These are phyloP conservation scores for Mesocentrotus franciscanus DNA, from an alignment of 53 echinoderm and acorn worm genomes.

Conservation along the genomic window DNA sequence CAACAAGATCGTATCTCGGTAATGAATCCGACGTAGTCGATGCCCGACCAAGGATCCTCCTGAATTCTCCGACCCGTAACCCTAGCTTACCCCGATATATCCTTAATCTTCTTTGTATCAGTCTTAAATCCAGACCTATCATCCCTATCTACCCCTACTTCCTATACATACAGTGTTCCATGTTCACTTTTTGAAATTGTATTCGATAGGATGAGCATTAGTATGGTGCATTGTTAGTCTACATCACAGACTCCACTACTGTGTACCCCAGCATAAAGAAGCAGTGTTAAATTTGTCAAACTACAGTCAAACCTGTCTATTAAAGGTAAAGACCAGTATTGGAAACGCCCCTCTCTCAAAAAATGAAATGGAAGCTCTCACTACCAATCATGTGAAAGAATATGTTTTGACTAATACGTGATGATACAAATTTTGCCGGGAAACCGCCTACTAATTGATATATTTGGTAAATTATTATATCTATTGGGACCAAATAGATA, in stretches of 20 bases:
- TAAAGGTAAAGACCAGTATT: no score
- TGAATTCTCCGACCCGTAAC: neutral
- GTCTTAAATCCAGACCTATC: neutral
- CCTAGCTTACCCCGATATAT: slow-evolving; percentile 6
- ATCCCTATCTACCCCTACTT: neutral
- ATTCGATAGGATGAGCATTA: neutral
- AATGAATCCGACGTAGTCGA: neutral
- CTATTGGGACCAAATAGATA: no score
- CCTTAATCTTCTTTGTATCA: neutral
- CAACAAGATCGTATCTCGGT: neutral
- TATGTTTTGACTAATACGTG: no score
- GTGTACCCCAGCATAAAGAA: neutral
- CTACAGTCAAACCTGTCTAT: no score
- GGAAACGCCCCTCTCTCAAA: no score
- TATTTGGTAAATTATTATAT: no score
- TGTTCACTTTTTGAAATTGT: neutral
- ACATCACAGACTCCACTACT: neutral
- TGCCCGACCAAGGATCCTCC: neutral
- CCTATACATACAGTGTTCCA: neutral
- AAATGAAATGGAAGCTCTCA: no score
- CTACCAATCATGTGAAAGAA: no score
- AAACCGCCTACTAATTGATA: no score
- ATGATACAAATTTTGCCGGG: no score
- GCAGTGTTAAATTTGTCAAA: no score
- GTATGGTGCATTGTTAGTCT: neutral